Evolutionary conservation across 2,797 vertebrate species (phyloP).

Genomic region (Parauchenoglanis ngamensis): DNA sequence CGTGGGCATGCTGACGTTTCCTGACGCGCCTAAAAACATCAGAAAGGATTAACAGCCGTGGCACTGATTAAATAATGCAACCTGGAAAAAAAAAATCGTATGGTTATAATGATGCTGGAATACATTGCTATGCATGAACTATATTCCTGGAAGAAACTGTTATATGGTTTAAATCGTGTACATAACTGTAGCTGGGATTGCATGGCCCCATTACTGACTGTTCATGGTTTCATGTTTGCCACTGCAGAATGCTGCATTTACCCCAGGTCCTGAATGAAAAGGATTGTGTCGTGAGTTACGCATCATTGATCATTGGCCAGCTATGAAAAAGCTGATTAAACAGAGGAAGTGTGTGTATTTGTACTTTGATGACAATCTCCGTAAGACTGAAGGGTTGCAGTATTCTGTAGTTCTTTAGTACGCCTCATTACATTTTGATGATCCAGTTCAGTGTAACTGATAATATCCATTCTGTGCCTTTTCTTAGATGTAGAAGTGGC

Average conservation of each 20-base stretch:
- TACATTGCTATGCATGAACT: neutral
- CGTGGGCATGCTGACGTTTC: neutral
- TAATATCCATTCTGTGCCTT: neutral
- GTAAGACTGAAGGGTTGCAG: neutral
- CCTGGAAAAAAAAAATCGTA: neutral
- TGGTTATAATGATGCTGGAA: neutral
- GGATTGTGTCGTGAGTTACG: neutral
- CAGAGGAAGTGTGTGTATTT: neutral
- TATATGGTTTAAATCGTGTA: neutral
- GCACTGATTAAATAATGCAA: neutral
- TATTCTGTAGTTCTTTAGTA: neutral
- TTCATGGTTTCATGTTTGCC: neutral
- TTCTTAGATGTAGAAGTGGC: neutral
- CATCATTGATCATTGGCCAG: neutral
- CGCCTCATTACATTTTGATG: neutral
- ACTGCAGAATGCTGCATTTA: constrained; percentile 7
- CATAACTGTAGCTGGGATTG: neutral
- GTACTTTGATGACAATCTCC: neutral
- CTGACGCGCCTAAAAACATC: neutral
- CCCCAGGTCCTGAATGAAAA: neutral
- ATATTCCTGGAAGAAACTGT: neutral
- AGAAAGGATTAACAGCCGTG: no score
- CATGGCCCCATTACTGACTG: neutral
- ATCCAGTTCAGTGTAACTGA: neutral
- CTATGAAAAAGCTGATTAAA: neutral